phyloP scores from a whole-genome alignment of 2,797 vertebrate genomes.

The Iguana delicatissima region DNA sequence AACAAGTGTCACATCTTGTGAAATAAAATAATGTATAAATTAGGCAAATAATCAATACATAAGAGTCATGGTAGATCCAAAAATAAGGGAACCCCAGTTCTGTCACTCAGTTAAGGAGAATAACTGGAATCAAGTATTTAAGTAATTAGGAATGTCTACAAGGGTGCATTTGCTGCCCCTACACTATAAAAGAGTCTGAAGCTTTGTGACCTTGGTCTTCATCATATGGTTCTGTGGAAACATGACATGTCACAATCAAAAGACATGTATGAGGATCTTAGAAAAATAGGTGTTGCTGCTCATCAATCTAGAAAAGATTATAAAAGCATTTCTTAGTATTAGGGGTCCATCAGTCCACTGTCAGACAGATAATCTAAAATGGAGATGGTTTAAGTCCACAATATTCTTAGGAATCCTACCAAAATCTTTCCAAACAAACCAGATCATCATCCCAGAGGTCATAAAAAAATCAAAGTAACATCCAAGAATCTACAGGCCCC shows the following conservation, averaged over 20 bases:
- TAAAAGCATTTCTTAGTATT: not conserved
- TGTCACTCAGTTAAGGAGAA: not conserved
- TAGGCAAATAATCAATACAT: not conserved
- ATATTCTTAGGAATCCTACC: not conserved
- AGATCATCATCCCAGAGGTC: not conserved
- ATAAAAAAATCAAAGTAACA: not conserved
- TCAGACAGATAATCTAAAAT: not conserved
- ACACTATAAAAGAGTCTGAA: not conserved
- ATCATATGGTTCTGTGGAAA: not conserved
- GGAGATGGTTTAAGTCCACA: not conserved
- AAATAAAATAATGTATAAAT: not conserved
- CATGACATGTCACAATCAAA: not conserved
- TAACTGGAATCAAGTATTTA: not conserved
- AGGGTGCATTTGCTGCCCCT: not conserved
- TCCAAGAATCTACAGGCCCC: not conserved
- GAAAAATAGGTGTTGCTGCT: not conserved
- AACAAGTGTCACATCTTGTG: no score
- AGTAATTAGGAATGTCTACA: not conserved
- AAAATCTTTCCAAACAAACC: not conserved
- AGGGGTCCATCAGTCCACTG: not conserved
- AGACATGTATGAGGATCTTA: not conserved
- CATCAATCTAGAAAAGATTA: not conserved
- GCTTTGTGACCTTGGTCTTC: not conserved
- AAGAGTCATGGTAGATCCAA: not conserved
- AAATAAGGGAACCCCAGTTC: not conserved